Evolutionary conservation across 2,888 invertebrate genomes (phyloP).

Genomic region (Scaptomyza polygonia): DNA sequence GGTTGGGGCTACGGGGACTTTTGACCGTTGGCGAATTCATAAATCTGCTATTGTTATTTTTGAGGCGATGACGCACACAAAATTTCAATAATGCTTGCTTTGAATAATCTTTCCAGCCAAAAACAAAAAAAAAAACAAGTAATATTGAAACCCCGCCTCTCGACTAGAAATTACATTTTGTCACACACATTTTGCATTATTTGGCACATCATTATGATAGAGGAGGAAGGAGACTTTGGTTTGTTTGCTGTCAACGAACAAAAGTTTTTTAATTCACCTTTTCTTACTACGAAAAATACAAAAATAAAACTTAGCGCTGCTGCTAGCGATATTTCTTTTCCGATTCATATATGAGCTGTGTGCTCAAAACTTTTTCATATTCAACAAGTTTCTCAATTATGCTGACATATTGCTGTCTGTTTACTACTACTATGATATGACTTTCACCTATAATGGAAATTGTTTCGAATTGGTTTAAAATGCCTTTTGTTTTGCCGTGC

Average conservation of each 20-base stretch:
- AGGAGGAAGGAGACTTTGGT: too few species aligned
- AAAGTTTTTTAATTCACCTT: slow-evolving; percentile 29
- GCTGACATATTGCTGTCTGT: slow-evolving; percentile 12
- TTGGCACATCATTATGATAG: slow-evolving; percentile 70
- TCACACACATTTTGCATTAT: slow-evolving; percentile 67
- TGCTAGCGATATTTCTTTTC: too few species aligned
- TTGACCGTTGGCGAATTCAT: slow-evolving; percentile 34
- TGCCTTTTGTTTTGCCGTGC: too few species aligned
- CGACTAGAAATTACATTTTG: too few species aligned
- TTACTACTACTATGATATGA: too few species aligned
- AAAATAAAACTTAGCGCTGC: too few species aligned
- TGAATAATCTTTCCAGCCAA: too few species aligned
- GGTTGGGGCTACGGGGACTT: neutral
- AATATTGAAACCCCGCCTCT: too few species aligned
- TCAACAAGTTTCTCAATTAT: slow-evolving; percentile 19
- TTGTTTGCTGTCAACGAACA: slow-evolving; percentile 44
- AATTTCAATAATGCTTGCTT: slow-evolving; percentile 21
- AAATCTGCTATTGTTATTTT: slow-evolving; percentile 54
- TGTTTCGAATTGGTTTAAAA: neutral
- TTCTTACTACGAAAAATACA: too few species aligned
- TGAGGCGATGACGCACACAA: slow-evolving; percentile 67
- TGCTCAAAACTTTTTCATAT: slow-evolving; percentile 18
- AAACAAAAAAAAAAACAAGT: too few species aligned
- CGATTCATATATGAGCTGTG: too few species aligned
- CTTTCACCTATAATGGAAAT: slow-evolving; percentile 1